Evolutionary conservation across 35 echinoderm and acorn worm species (phyloP).

Genomic region (Ophioderma brevispina): DNA sequence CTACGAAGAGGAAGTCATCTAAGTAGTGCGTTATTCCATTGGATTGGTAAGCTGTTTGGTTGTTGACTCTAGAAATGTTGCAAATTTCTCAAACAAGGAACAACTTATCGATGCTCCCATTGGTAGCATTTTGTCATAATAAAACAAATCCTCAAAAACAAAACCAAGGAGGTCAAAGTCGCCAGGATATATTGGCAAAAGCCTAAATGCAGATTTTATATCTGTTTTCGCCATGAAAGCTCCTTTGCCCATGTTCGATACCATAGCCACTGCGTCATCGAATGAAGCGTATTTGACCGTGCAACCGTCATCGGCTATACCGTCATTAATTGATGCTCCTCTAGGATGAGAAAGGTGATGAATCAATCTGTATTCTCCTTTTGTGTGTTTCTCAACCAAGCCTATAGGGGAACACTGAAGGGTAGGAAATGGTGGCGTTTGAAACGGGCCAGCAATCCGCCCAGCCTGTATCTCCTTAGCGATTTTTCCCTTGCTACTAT

Average conservation of each 20-base stretch:
- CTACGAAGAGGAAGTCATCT: background rate
- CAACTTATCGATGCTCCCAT: constrained; percentile 4
- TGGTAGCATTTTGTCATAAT: constrained; percentile 15
- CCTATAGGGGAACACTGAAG: constrained; percentile 49
- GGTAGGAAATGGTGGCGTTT: background rate
- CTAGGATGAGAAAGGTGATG: constrained; percentile 22
- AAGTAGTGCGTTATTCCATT: constrained; percentile 23
- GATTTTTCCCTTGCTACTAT: background rate
- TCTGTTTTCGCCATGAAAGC: constrained; percentile 42
- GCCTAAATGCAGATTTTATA: constrained; percentile 41
- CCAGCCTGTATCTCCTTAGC: constrained; percentile 4
- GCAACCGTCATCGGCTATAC: background rate
- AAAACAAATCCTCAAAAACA: constrained; percentile 8
- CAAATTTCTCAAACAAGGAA: background rate
- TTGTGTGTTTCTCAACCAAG: constrained; percentile 14
- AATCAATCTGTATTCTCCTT: constrained; percentile 16
- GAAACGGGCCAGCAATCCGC: constrained; percentile 35
- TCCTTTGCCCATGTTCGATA: background rate
- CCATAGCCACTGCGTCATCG: background rate
- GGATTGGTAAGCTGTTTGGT: background rate
- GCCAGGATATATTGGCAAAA: constrained; percentile 17
- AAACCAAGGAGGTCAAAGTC: constrained; percentile 46
- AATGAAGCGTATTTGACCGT: constrained; percentile 25
- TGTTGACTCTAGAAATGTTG: constrained; percentile 30
- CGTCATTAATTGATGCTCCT: constrained; percentile 28